These are phyloP conservation scores for Dicerorhinus sumatrensis DNA, from an alignment of 2,113 vertebrate genomes.

Conservation along the genomic window DNA sequence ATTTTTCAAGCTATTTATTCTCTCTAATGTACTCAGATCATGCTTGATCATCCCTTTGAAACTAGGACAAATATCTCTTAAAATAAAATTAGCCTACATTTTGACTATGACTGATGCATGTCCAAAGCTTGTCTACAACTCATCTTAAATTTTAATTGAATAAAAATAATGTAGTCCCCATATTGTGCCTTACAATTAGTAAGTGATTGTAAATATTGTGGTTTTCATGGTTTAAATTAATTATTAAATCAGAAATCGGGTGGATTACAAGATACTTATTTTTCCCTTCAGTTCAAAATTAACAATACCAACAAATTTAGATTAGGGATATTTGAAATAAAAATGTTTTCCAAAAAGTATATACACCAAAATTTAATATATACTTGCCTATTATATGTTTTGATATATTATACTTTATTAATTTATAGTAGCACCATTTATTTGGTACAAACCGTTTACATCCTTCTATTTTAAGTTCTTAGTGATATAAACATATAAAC, in stretches of 20 bases:
- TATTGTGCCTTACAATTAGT: not conserved
- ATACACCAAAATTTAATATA: not conserved
- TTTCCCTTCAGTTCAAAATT: slow-evolving; percentile 26
- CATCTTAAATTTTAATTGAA: not conserved
- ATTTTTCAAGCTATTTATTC: slow-evolving; percentile 16
- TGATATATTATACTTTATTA: not conserved
- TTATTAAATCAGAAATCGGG: not conserved
- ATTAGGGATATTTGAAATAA: not conserved
- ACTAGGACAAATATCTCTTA: not conserved
- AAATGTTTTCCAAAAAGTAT: not conserved
- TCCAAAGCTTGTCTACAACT: not conserved
- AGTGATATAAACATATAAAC: not conserved
- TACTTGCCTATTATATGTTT: not conserved
- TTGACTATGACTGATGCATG: not conserved
- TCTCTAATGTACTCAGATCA: not conserved
- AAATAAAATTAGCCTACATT: slow-evolving; percentile 16
- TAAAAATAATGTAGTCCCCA: not conserved
- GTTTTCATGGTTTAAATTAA: not conserved
- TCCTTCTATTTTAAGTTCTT: not conserved
- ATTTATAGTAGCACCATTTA: not conserved
- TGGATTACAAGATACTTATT: not conserved
- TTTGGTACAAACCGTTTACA: not conserved
- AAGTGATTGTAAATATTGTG: not conserved
- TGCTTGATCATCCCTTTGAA: slow-evolving; percentile 3
- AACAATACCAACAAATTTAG: not conserved